These are phyloP conservation scores for Ctenodactylus gundi DNA, from an alignment of 2,113 vertebrate species.

Conservation along the genomic window DNA sequence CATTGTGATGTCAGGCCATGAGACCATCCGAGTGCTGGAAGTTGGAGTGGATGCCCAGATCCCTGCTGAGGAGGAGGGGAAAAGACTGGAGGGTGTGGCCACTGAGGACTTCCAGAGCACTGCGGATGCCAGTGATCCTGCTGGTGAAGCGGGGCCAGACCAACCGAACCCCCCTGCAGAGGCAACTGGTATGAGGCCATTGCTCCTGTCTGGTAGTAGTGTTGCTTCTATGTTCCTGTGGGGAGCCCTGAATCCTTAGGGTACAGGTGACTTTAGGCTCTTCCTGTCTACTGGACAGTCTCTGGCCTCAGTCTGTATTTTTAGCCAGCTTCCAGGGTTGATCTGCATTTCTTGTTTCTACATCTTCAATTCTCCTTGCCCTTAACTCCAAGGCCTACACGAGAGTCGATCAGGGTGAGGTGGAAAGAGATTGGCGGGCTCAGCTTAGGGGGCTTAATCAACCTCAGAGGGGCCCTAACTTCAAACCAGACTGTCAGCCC, in stretches of 20 bases:
- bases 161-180: constrained; percentile 70
- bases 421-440: not conserved
- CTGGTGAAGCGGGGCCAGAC: constrained; percentile 53
- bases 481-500: not conserved
- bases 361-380: not conserved
- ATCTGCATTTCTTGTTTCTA: not conserved
- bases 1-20: constrained; percentile 97
- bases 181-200: constrained; percentile 73
- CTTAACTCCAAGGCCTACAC: not conserved
- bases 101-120: constrained; percentile 64
- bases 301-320: not conserved
- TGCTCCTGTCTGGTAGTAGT: not conserved
- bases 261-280: not conserved
- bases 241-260: not conserved
- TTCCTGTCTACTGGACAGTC: not conserved
- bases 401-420: not conserved
- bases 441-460: not conserved
- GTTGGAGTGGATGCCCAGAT: constrained; percentile 91
- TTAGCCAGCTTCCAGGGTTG: not conserved
- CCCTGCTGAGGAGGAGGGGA: constrained; percentile 83
- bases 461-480: not conserved
- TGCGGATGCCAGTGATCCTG: not conserved
- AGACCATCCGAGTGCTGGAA: constrained; percentile 96
- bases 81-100: constrained; percentile 68
- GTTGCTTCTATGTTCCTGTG: not conserved